Evolutionary conservation across 2,797 vertebrate species (phyloP).

Genomic region (Rhyacichthys aspro): DNA sequence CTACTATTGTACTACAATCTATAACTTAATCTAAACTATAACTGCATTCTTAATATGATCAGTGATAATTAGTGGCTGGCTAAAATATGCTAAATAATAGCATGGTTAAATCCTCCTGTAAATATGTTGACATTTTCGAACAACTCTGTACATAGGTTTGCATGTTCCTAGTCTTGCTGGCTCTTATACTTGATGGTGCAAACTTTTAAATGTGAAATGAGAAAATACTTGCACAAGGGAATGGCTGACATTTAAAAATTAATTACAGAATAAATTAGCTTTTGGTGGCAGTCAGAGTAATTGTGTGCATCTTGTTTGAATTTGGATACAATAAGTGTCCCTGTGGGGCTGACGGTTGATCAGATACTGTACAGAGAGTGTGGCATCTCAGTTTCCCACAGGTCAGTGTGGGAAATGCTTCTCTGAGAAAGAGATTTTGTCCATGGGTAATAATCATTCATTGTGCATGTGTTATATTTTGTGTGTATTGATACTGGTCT

Average conservation of each 20-base stretch:
- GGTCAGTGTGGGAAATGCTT: conserved; percentile 31
- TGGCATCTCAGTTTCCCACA: conserved; percentile 39
- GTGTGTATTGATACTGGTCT: conserved; percentile 1
- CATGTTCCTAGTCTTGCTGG: background rate
- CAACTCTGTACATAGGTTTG: conserved; percentile 6
- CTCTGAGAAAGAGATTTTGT: conserved; percentile 49
- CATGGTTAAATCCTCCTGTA: conserved; percentile 4
- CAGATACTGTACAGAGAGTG: conserved; percentile 29
- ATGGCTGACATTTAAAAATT: conserved; percentile 70
- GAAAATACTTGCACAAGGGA: conserved; percentile 54
- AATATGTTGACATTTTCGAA: conserved; percentile 13
- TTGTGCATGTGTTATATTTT: conserved; percentile 23
- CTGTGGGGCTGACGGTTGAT: conserved; percentile 40
- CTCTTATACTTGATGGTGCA: conserved; percentile 36
- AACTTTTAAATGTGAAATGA: conserved; percentile 46
- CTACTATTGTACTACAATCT: too few species aligned
- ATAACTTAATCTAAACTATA: too few species aligned
- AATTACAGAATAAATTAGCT: conserved; percentile 74
- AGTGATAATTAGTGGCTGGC: conserved; percentile 7
- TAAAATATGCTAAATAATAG: conserved; percentile 14
- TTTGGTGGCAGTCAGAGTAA: conserved; percentile 48
- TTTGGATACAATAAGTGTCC: conserved; percentile 46
- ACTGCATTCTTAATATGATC: too few species aligned
- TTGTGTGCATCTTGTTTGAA: conserved; percentile 53
- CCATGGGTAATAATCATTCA: background rate